Evolutionary conservation across 1,140 invertebrate genomes (phyloP), one percentile per base, ranked within the genome.

Genomic region (Wiebesia pumilae): DNA sequence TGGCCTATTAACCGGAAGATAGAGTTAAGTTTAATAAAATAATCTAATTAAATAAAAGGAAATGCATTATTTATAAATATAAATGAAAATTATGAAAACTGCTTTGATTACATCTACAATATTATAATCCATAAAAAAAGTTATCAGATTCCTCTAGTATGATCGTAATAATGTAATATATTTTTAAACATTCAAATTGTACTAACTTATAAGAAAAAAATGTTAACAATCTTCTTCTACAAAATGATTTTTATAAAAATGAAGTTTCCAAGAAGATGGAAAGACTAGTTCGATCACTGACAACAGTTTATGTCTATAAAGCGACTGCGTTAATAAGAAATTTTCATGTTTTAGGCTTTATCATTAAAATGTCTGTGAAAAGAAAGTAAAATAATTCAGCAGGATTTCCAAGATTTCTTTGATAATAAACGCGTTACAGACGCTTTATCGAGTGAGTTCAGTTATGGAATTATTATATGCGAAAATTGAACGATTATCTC

Each of bases 1-100:
- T 88, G 96, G 96, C 87, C 93, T 97, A 65, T 94, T 97, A 30
- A 96, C 96, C 12, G 92, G 93, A 38, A 92, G 92, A 89, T 93
- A 84, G 75, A 87, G 35, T 78, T 83, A 82, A 86, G 47, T 85
- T 84, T 0, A 78, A 16, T 35, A 73, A 83, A 73, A 80, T 51
- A 51, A 40, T 75, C 40, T n/a, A 38, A 62, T 54, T 73, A n/a
- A 21, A 81, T 67, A 54, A 75, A 58, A 38, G 6, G 33, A 30
- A 80, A 62, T 73, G 62, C 35, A 35, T 75, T 24, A 75, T 82
- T 27, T 51, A 78, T 84, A 65, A 75, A 75, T 58, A 38, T 51
- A 54, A 83, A 54, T 54, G 19, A 40, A 58, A 75, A 62, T 43
- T 12, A n/a, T 69, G 14, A 7, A 79, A 33, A 35, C 10, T 43